These are phyloP conservation scores for Acronicta aceris DNA, from an alignment of 2,888 invertebrate genomes.

Conservation along the genomic window DNA sequence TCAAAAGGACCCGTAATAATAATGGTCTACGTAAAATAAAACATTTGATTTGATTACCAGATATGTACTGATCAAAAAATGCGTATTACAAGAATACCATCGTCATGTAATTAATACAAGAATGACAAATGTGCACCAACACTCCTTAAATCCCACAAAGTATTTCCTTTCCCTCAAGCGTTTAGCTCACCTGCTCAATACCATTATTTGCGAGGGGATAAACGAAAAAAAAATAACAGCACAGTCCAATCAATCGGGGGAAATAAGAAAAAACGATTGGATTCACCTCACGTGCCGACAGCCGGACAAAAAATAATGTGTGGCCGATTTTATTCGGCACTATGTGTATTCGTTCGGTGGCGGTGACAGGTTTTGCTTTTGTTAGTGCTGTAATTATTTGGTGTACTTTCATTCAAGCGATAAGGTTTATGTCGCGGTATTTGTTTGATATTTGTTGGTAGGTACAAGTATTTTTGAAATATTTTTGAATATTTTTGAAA, in stretches of 20 bases:
- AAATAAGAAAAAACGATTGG: constrained; percentile 81
- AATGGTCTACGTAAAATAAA: too few species aligned
- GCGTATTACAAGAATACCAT: constrained; percentile 1
- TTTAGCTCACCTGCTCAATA: constrained; percentile 74
- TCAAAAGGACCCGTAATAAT: too few species aligned
- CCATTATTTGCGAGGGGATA: constrained; percentile 74
- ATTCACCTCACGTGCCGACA: constrained; percentile 83
- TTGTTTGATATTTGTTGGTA: background rate
- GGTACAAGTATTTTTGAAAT: background rate
- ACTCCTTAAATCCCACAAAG: constrained; percentile 58
- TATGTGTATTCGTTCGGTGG: constrained; percentile 63
- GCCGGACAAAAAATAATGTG: constrained; percentile 71
- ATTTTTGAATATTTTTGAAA: too few species aligned
- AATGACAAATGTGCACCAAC: constrained; percentile 53
- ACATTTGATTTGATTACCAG: too few species aligned
- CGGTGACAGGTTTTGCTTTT: constrained; percentile 61
- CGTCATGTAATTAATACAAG: constrained; percentile 15
- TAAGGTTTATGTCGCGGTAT: constrained; percentile 4
- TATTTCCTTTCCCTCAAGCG: constrained; percentile 63
- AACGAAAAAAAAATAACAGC: constrained; percentile 75
- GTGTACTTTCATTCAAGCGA: constrained; percentile 30
- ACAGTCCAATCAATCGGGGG: constrained; percentile 82
- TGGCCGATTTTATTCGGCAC: constrained; percentile 72
- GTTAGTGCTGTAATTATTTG: constrained; percentile 58
- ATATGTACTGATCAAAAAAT: too few species aligned